Evolutionary conservation across 1,140 invertebrate species (phyloP), one percentile per base, ranked within the genome.

Genomic region (Lepidurus apus): DNA sequence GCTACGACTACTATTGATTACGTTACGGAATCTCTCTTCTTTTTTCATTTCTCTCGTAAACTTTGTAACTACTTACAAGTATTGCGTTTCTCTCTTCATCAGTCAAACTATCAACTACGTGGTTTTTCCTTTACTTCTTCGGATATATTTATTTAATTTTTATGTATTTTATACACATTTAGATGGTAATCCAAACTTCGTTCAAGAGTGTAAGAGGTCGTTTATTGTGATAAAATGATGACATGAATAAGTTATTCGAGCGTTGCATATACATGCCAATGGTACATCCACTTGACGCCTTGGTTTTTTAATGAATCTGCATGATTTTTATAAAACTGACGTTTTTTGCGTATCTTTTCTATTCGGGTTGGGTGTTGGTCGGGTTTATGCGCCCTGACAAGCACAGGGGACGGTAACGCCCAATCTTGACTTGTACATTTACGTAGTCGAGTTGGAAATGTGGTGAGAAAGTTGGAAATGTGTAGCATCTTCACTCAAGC

Each of bases 401-500:
- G 13, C 53, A 65, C 53, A 65, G 8, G 53, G 53, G 53, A 65
- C 21, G 53, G 17, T 9, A 17, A 65, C 53, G 53, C 53, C 53
- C 53, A n/a, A 65, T 65, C 53, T 65, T 65, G 17, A 65, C 53
- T 65, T 65, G 53, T 65, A 21, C 21, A 21, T 65, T 65, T 65
- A 65, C n/a, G 53, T 65, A 65, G 17, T 65, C 53, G 8, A 65
- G 53, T n/a, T 65, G 13, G 17, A 65, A 65, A 17, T 65, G 53
- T 17, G 53, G 21, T 13, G 21, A 65, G 53, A 65, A 65, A 65
- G 53, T 65, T 65, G 53, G 21, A 65, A 13, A 34, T 34, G 34
- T 65, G 53, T 65, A 65, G 53, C 53, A 65, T 65, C 53, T 65
- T 65, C 53, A 65, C 21, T 13, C 53, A 65, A 65, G 53, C 53